Evolutionary conservation across 2,888 invertebrate species (phyloP), one percentile per base, ranked within the genome.

Genomic region (Agrilus biguttatus): DNA sequence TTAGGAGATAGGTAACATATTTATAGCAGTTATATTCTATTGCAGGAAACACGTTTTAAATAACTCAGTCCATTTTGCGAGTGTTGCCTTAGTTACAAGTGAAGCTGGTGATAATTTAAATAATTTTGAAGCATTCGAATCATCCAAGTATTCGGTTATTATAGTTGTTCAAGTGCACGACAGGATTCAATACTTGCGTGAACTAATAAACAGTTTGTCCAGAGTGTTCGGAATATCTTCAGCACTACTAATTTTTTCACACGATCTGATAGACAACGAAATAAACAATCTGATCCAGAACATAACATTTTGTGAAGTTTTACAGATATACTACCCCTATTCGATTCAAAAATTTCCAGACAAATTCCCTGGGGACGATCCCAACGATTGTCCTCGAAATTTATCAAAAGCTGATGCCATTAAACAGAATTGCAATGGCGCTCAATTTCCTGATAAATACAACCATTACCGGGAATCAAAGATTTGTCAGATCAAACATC

Each of bases 301-400:
- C 40, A 70, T 78, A 44, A 67, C 68, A 44, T 76, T 76, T 57
- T 71, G 72, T 49, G 67, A 71, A 47, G 73, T 75, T 53, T 66
- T 75, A 60, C 78, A 78, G 63, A 74, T 78, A 43, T 77, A 75
- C 59, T 77, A 74, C 53, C 78, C 77, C 8, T 65, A 66, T 57
- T 72, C 73, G 38, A 68, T 74, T 48, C 77, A 78, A 60, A 60
- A 75, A n/a, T 70, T 74, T 58, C 71, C 72, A 1, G 58, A 68
- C 44, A 60, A 61, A 36, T 78, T 73, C 57, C 77, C 77, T 14
- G 77, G 77, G 14, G 65, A 70, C 45, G 70, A 72, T 51, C 69
- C 72, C 0, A 37, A 35, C 21, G 77, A 78, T 57, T 77, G 77
- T 57, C 67, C 70, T 1, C 62, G 73, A 49, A 53, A 59, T 49